Conservation (phyloP, 2,113 vertebrate species). For the Pseudorhombus dupliciocellatus region DNA sequence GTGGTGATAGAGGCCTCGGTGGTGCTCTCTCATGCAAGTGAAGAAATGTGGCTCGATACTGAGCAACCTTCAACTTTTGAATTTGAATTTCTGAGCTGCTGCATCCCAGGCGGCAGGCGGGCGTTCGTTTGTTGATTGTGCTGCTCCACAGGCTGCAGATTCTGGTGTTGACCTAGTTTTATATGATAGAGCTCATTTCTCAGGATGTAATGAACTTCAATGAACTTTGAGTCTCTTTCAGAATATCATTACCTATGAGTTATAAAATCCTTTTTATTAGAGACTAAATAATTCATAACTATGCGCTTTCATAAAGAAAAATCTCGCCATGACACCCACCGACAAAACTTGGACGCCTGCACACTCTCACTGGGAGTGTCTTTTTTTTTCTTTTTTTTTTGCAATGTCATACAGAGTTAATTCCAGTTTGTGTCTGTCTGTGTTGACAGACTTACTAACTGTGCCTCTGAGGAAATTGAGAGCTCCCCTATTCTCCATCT, state of each 20-base stretch:
- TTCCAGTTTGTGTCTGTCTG: slow-evolving; percentile 15
- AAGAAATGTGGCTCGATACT: not conserved
- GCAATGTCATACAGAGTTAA: not conserved
- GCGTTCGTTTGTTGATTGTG: not conserved
- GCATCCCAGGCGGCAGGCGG: not conserved
- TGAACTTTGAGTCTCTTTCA: no score
- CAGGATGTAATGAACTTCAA: not conserved
- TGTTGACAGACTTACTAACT: slow-evolving; percentile 17
- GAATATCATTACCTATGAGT: no score
- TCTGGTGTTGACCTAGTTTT: slow-evolving; percentile 28
- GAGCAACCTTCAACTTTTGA: slow-evolving; percentile 31
- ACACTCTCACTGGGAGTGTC: not conserved
- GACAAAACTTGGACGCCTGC: not conserved
- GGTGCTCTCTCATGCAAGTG: not conserved
- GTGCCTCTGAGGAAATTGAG: slow-evolving; percentile 54
- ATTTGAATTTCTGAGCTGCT: slow-evolving; percentile 9
- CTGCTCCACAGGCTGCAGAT: not conserved
- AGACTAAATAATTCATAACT: not conserved
- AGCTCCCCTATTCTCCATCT: slow-evolving; percentile 17
- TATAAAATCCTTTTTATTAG: not conserved
- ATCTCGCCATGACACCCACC: not conserved
- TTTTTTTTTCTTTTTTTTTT: slow-evolving; percentile 1
- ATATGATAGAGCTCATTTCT: not conserved
- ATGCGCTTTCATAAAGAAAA: slow-evolving; percentile 8
- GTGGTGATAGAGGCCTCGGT: not conserved